These are phyloP conservation scores for Rhinichthys osculus DNA, from an alignment of 2,797 vertebrate genomes.

Conservation along the genomic window DNA sequence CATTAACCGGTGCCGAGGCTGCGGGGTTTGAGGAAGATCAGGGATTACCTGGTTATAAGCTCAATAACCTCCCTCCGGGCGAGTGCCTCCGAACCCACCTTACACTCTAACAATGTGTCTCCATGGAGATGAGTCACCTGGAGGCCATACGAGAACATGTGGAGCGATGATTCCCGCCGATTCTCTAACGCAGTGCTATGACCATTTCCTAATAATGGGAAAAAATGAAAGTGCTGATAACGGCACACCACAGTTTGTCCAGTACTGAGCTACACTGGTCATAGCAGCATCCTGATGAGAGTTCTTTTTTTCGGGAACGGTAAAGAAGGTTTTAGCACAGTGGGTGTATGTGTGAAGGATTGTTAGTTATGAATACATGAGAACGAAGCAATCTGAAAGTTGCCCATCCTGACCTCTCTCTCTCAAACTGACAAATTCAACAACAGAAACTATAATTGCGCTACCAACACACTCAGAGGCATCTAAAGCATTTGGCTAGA, in stretches of 20 bases:
- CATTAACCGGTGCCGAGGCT: constrained; percentile 80
- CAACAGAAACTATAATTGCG: background rate
- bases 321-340: constrained; percentile 8
- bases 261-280: constrained; percentile 61
- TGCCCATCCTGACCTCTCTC: background rate
- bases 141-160: constrained; percentile 86
- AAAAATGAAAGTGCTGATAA: constrained; percentile 63
- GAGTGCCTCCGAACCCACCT: constrained; percentile 71
- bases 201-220: constrained; percentile 53
- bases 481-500: background rate
- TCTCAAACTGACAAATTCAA: constrained; percentile 14
- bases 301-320: constrained; percentile 6
- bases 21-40: constrained; percentile 82
- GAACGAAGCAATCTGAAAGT: background rate
- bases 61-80: constrained; percentile 86
- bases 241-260: constrained; percentile 59
- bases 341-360: background rate
- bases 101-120: constrained; percentile 79
- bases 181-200: constrained; percentile 64
- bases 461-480: background rate
- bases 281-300: constrained; percentile 45
- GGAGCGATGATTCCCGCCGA: constrained; percentile 73
- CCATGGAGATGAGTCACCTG: constrained; percentile 90
- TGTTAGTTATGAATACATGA: background rate
- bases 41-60: constrained; percentile 92